Conservation (phyloP, 2,888 invertebrate genomes). For the Chrysotoxum bicinctum region DNA sequence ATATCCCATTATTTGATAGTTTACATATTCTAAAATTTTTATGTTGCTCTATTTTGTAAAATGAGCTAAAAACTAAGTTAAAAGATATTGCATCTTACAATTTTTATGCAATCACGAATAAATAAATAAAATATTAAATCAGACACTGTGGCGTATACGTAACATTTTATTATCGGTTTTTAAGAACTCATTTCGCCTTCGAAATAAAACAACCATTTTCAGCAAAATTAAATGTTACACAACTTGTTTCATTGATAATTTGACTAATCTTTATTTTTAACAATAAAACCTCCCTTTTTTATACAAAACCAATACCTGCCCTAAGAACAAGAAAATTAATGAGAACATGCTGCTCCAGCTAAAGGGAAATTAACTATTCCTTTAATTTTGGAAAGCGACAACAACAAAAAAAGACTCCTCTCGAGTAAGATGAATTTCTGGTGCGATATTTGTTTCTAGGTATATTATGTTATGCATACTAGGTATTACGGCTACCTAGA, state of each 20-base stretch:
- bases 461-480: not conserved
- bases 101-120: no score
- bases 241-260: no score
- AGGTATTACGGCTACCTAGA: not conserved
- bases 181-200: no score
- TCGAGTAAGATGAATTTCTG: not conserved
- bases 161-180: not conserved
- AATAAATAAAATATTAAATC: not conserved
- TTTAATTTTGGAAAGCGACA: slow-evolving; percentile 40
- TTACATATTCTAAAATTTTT: no score
- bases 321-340: not conserved
- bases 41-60: no score
- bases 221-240: no score
- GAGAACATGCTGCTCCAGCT: slow-evolving; percentile 6
- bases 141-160: slow-evolving; percentile 1
- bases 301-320: not conserved
- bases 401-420: not conserved
- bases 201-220: no score
- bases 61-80: no score
- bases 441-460: not conserved
- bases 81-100: no score
- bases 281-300: no score
- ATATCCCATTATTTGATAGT: no score
- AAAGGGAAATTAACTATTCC: slow-evolving; percentile 40
- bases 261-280: no score